phyloP scores from a whole-genome alignment of 2,888 invertebrate genomes.

The Cylloceria caligata region DNA sequence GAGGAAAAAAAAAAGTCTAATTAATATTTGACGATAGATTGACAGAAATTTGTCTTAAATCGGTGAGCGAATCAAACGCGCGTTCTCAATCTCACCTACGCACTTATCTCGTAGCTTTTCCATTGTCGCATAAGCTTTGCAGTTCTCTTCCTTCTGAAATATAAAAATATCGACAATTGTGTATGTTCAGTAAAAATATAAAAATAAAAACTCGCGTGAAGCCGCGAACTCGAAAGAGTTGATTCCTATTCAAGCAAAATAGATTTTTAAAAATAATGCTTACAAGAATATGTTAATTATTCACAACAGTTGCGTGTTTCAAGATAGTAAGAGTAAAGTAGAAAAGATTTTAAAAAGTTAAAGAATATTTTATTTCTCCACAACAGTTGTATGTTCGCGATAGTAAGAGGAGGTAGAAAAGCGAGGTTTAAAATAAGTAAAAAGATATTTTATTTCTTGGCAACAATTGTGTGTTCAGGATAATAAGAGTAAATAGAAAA shows the following conservation, averaged over 20 bases:
- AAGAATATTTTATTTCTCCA: neutral
- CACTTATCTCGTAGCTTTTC: constrained; percentile 51
- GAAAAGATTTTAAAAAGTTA: neutral
- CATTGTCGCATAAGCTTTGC: constrained; percentile 66
- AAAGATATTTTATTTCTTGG: neutral
- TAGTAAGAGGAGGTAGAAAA: neutral
- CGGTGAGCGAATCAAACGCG: neutral
- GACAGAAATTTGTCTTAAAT: neutral
- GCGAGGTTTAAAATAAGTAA: neutral
- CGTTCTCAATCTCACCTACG: constrained; percentile 14
- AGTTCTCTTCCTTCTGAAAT: constrained; percentile 70
- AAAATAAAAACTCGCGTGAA: neutral
- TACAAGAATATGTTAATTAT: no score
- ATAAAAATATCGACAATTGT: constrained; percentile 48
- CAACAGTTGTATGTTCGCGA: neutral
- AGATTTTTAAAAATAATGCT: neutral
- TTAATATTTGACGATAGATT: constrained; percentile 17
- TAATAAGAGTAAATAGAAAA: neutral
- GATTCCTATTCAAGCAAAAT: neutral
- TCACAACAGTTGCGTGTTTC: no score
- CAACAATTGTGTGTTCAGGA: neutral
- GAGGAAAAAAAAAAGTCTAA: constrained; percentile 32
- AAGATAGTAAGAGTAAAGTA: neutral
- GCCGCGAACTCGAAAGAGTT: neutral
- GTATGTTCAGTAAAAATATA: no score